Conservation (phyloP, 2,888 invertebrate genomes). For the Bombylius major region DNA sequence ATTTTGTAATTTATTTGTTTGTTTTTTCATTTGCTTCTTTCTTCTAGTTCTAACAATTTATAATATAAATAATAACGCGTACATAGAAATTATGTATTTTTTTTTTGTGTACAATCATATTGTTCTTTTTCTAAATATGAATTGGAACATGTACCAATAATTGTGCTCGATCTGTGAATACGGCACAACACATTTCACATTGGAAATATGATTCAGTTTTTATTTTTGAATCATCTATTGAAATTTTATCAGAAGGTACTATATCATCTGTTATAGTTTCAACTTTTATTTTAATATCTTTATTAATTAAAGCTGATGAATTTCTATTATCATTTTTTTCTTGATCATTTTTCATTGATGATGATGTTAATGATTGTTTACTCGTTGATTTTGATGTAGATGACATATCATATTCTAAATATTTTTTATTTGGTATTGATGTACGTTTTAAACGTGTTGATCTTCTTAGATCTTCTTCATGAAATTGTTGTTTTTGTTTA, state of each 20-base stretch:
- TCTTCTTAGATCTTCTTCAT: constrained; percentile 16
- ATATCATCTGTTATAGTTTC: constrained; percentile 1
- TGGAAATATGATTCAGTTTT: constrained; percentile 42
- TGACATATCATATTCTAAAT: constrained; percentile 22
- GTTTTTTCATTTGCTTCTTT: no score
- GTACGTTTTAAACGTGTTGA: constrained; percentile 19
- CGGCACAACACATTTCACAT: constrained; percentile 72
- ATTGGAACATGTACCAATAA: constrained; percentile 66
- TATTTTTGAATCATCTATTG: neutral
- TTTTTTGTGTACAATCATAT: no score
- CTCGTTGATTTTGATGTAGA: constrained; percentile 5
- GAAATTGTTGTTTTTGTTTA: neutral
- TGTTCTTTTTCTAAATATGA: constrained; percentile 43
- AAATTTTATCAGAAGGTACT: neutral
- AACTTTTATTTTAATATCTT: neutral
- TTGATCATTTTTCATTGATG: neutral
- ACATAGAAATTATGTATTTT: no score
- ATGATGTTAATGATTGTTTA: neutral
- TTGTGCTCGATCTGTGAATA: constrained; percentile 61
- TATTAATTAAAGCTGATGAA: neutral
- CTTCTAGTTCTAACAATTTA: no score
- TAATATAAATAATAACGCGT: no score
- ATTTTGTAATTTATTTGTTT: no score
- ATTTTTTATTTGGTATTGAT: constrained; percentile 23
- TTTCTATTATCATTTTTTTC: constrained; percentile 6